A percentile compares a stretch with the other conserved stretches of the same genome.
Evolutionary conservation across 92 coral and sea anemone genomes (phyloP).

Genomic region (Pocillopora meandrina): DNA sequence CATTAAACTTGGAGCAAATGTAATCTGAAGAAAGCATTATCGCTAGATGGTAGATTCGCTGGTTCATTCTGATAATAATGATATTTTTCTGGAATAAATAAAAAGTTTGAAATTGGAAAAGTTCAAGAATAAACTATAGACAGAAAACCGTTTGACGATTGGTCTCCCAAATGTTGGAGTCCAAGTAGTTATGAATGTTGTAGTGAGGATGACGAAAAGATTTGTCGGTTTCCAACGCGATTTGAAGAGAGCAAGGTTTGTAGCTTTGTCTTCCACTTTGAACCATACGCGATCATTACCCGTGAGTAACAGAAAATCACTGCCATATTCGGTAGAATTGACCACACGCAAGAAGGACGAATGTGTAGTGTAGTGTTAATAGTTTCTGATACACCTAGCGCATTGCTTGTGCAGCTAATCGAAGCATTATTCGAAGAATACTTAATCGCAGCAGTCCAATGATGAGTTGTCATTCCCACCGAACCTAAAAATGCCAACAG

Average conservation of each 20-base stretch:
- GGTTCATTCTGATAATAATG: too few relatives aligned
- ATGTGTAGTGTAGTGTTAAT: background rate
- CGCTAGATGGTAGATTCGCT: too few relatives aligned
- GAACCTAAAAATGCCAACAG: background rate
- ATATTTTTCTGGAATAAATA: too few relatives aligned
- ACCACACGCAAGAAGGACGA: constrained; percentile 29
- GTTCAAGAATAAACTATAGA: background rate
- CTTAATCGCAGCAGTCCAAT: background rate
- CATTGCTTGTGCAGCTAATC: background rate
- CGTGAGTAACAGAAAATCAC: constrained; percentile 46
- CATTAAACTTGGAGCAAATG: too few relatives aligned
- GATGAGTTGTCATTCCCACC: background rate
- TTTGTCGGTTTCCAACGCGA: constrained; percentile 65
- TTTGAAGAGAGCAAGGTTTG: constrained; percentile 46
- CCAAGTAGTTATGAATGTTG: constrained; percentile 57
- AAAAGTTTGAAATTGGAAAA: background rate
- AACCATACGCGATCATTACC: constrained; percentile 49
- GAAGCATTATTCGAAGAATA: background rate
- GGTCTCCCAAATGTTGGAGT: constrained; percentile 35
- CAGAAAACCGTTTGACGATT: background rate
- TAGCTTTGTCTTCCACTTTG: constrained; percentile 15
- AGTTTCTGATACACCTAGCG: background rate
- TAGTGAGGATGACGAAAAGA: constrained; percentile 44
- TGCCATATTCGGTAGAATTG: constrained; percentile 44
- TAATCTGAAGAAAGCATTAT: too few relatives aligned